phyloP scores from a whole-genome alignment of 2,888 invertebrate species.

The Aethes cnicana region DNA sequence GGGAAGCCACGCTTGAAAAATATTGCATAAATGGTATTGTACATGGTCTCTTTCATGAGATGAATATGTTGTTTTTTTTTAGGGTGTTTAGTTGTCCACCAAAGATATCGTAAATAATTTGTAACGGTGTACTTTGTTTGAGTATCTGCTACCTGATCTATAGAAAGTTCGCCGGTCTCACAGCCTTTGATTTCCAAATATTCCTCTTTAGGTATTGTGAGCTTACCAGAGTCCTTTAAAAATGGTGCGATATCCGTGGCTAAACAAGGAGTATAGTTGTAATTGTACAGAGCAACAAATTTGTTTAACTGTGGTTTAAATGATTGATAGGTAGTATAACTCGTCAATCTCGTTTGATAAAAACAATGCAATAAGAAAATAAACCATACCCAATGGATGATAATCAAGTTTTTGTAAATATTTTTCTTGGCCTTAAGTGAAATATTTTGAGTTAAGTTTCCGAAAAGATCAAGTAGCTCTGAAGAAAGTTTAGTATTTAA shows the following conservation, averaged over 20 bases:
- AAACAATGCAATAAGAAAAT: conserved; percentile 31
- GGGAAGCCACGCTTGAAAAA: conserved; percentile 32
- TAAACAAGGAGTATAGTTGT: conserved; percentile 17
- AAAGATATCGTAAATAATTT: conserved; percentile 11
- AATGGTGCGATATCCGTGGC: background rate
- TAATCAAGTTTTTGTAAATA: conserved; percentile 8
- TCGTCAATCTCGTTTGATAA: conserved; percentile 32
- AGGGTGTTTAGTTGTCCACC: conserved; percentile 7
- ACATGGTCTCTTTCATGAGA: conserved; percentile 19
- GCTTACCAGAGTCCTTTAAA: conserved; percentile 4
- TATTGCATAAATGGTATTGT: conserved; percentile 15
- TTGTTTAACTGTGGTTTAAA: conserved; percentile 7
- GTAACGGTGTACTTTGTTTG: conserved; percentile 16
- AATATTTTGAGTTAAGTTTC: conserved; percentile 7
- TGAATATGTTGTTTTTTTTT: conserved; percentile 10
- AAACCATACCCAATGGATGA: conserved; percentile 30
- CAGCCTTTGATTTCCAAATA: conserved; percentile 17
- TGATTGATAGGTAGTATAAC: conserved; percentile 15
- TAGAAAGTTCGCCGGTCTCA: conserved; percentile 2
- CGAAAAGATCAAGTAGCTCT: conserved; percentile 10
- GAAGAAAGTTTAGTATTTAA: background rate
- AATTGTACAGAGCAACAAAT: background rate
- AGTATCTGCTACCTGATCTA: conserved; percentile 8
- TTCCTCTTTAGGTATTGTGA: conserved; percentile 6
- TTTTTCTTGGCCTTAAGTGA: background rate